These are phyloP conservation scores for Thereva nobilitata DNA, from an alignment of 2,888 invertebrate species.

Conservation along the genomic window DNA sequence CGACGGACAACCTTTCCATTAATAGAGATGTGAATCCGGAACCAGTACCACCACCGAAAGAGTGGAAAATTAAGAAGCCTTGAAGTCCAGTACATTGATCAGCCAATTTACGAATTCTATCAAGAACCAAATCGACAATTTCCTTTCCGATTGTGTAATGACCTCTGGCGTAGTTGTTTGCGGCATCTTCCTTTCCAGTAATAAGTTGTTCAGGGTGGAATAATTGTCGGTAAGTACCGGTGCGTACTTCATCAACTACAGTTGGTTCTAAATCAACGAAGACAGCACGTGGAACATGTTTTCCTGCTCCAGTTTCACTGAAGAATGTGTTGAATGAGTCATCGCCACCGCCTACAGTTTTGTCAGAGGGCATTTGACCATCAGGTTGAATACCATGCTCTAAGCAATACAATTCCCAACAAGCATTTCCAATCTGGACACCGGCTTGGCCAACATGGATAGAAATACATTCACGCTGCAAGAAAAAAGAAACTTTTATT, in stretches of 20 bases:
- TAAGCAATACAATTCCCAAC: too few species aligned
- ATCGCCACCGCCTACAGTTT: conserved; percentile 60
- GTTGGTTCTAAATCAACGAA: conserved; percentile 73
- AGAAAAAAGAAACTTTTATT: conserved; percentile 42
- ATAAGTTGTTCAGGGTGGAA: conserved; percentile 58
- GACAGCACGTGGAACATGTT: conserved; percentile 68
- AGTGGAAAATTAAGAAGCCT: conserved; percentile 69
- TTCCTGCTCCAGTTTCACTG: conserved; percentile 58
- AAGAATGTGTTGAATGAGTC: conserved; percentile 83
- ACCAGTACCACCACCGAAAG: conserved; percentile 66
- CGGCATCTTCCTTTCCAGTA: too few species aligned
- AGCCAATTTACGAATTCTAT: conserved; percentile 60
- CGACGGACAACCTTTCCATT: conserved; percentile 64
- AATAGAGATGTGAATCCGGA: conserved; percentile 69
- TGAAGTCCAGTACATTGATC: conserved; percentile 64
- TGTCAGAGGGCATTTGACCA: conserved; percentile 75
- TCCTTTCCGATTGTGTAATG: too few species aligned
- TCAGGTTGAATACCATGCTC: too few species aligned
- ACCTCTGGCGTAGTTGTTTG: too few species aligned
- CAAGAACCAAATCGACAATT: too few species aligned
- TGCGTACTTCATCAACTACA: conserved; percentile 62
- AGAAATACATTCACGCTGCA: conserved; percentile 61
- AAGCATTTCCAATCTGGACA: too few species aligned
- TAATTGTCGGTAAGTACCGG: conserved; percentile 65
- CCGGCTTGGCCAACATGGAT: too few species aligned